These are phyloP conservation scores for Furnarius figulus DNA, from an alignment of 2,113 vertebrate genomes.

Conservation along the genomic window DNA sequence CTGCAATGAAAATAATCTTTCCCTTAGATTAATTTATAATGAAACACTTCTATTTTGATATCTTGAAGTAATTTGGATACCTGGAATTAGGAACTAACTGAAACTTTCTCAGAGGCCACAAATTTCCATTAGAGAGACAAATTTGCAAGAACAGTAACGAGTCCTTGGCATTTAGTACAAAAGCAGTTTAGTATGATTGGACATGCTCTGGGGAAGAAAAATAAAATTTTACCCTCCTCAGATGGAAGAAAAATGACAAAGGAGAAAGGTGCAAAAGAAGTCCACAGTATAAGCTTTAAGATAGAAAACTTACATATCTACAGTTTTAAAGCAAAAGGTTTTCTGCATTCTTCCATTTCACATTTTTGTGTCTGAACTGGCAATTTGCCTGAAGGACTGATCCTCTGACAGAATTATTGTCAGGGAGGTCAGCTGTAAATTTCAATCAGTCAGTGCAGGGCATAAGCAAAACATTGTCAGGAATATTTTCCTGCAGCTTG, in stretches of 20 bases:
- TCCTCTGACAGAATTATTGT: slow-evolving; percentile 39
- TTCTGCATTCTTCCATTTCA: slow-evolving; percentile 8
- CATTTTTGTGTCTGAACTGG: slow-evolving; percentile 39
- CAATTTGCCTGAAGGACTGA: slow-evolving; percentile 8
- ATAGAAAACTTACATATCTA: slow-evolving; percentile 23
- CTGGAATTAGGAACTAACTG: slow-evolving; percentile 13
- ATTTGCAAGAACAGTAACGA: slow-evolving; percentile 39
- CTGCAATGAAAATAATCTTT: slow-evolving; percentile 15
- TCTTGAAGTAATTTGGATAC: slow-evolving; percentile 14
- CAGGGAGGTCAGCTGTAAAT: slow-evolving; percentile 46
- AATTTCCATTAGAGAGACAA: slow-evolving; percentile 32
- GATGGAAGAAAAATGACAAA: background rate
- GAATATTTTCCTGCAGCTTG: slow-evolving; percentile 36
- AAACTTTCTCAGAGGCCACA: slow-evolving; percentile 26
- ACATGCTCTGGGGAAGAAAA: background rate
- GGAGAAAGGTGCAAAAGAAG: slow-evolving; percentile 12
- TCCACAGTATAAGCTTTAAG: background rate
- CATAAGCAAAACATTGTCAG: slow-evolving; percentile 22
- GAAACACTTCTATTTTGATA: background rate
- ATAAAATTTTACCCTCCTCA: background rate
- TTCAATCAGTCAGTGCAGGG: slow-evolving; percentile 16
- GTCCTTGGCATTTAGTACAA: slow-evolving; percentile 33
- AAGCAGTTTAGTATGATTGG: slow-evolving; percentile 26
- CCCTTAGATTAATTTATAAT: background rate
- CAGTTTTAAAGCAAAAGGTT: background rate